phyloP scores from a whole-genome alignment of 1,140 invertebrate genomes.

The Drosophila suzukii region DNA sequence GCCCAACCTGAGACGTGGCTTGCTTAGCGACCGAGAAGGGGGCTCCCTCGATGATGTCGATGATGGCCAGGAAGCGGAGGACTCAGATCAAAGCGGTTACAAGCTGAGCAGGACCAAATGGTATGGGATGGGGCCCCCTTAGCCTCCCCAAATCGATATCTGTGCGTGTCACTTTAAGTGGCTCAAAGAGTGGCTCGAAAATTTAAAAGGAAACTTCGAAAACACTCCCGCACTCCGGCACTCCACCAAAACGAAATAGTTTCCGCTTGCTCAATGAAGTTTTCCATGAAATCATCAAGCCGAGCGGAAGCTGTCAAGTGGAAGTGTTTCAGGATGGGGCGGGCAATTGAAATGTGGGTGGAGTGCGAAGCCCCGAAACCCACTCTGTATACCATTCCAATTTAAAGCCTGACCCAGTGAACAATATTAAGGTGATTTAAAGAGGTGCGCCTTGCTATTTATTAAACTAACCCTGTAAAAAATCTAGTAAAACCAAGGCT shows the following conservation, averaged over 20 bases:
- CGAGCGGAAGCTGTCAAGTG: conserved; percentile 79
- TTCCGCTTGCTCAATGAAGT: conserved; percentile 81
- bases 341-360: conserved; percentile 2
- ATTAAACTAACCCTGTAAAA: neutral
- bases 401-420: conserved; percentile 35
- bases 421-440: neutral
- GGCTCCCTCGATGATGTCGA: neutral
- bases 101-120: conserved; percentile 1
- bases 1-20: conserved; percentile 46
- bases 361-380: neutral
- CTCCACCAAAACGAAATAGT: conserved; percentile 75
- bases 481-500: neutral
- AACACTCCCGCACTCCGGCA: conserved; percentile 48
- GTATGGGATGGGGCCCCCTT: neutral
- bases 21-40: conserved; percentile 20
- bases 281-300: conserved; percentile 82
- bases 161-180: conserved; percentile 63
- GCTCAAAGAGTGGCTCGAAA: conserved; percentile 10
- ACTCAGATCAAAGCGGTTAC: conserved; percentile 47
- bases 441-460: neutral
- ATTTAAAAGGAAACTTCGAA: conserved; percentile 65
- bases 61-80: conserved; percentile 1
- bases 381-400: conserved; percentile 6
- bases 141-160: conserved; percentile 27
- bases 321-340: conserved; percentile 67